phyloP scores from a whole-genome alignment of 2,797 vertebrate genomes.

The Alauda arvensis region DNA sequence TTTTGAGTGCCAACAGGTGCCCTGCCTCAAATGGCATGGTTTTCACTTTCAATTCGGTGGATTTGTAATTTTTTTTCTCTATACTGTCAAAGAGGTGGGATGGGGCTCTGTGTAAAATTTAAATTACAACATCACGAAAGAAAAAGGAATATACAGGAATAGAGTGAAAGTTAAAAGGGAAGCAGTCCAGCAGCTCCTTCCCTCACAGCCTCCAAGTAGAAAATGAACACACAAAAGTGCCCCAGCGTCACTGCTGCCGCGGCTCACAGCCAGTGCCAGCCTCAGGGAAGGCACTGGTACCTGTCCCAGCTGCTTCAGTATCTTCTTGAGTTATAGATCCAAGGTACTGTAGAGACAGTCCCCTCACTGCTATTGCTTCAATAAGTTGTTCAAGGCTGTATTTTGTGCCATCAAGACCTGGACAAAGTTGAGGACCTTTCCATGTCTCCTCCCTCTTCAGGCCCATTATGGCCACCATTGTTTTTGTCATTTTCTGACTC shows the following conservation, averaged over 20 bases:
- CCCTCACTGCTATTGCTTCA: conserved; percentile 70
- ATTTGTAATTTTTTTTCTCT: neutral
- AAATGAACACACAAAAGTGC: conserved; percentile 65
- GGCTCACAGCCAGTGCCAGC: conserved; percentile 29
- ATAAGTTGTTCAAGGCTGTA: conserved; percentile 50
- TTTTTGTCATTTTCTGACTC: conserved; percentile 19
- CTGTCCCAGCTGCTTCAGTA: conserved; percentile 35
- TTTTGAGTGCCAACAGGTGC: conserved; percentile 67
- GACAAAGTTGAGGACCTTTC: neutral
- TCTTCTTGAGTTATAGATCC: conserved; percentile 44
- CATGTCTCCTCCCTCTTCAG: neutral
- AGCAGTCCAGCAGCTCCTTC: conserved; percentile 55
- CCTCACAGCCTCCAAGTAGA: conserved; percentile 52
- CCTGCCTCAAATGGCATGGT: conserved; percentile 51
- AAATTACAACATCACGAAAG: conserved; percentile 65
- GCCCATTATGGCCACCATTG: neutral
- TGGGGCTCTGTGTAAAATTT: conserved; percentile 57
- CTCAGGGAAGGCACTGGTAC: conserved; percentile 34
- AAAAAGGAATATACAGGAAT: conserved; percentile 65
- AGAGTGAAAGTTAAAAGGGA: conserved; percentile 58
- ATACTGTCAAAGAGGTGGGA: conserved; percentile 62
- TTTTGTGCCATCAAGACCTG: conserved; percentile 26
- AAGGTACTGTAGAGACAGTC: conserved; percentile 29
- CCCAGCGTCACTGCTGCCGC: conserved; percentile 44
- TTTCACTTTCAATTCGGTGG: conserved; percentile 17